Percentiles rank a stretch among this genome's conserved stretches.
Evolutionary conservation across 2,113 vertebrate species (phyloP).

Genomic region (Myodes glareolus): DNA sequence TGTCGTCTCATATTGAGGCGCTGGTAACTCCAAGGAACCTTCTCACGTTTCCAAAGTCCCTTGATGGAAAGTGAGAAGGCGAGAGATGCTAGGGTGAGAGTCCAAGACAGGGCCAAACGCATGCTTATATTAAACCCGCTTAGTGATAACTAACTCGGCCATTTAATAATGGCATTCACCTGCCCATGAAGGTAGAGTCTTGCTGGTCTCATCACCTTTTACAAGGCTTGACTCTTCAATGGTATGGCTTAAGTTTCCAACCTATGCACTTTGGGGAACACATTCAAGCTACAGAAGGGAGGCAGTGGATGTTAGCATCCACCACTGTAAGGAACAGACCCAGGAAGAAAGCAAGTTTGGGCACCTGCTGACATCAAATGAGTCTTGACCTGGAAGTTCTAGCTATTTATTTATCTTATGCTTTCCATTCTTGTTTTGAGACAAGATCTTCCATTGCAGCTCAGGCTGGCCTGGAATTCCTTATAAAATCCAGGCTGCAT

Average conservation of each 20-base stretch:
- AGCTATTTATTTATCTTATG: fast-evolving
- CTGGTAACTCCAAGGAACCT: background rate
- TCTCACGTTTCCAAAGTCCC: background rate
- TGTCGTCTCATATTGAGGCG: background rate
- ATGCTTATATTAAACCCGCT: background rate
- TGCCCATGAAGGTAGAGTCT: too few relatives aligned
- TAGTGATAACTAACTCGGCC: background rate
- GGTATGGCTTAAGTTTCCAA: background rate
- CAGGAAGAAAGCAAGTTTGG: background rate
- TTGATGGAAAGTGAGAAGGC: background rate
- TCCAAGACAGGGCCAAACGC: background rate
- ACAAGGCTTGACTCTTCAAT: fast-evolving
- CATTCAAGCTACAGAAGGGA: background rate
- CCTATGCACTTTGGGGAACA: background rate
- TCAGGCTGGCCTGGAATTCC: background rate
- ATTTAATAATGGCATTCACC: background rate
- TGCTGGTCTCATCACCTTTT: background rate
- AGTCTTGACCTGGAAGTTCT: background rate
- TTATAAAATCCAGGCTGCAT: background rate
- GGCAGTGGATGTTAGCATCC: fast-evolving
- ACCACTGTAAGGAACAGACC: too few relatives aligned
- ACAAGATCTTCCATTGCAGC: background rate
- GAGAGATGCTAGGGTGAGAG: background rate
- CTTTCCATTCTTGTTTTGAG: background rate
- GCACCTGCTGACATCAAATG: too few relatives aligned